Base-by-base conservation (phyloP, 2,113 vertebrate species). In the Forbesichthys papilliferus region DNA sequence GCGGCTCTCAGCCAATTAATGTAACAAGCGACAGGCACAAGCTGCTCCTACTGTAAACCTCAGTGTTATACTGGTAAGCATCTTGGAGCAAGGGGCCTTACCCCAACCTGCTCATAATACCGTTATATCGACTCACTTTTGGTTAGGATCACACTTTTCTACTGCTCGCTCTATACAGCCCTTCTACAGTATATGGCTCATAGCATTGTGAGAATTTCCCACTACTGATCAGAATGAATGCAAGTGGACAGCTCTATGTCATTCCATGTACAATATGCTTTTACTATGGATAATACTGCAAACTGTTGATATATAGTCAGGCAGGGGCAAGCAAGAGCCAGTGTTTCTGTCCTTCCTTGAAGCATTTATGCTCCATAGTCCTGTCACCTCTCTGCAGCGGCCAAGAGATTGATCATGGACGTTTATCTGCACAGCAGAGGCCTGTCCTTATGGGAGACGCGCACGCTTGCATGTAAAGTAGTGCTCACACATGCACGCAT, bases 381-480 rank as follows among this genome's bases (percentile, higher is more conserved):
- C 42, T 27, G 27, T 11, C 14, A 16, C 34, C 16, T 61, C 51
- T 64, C 6, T 4, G 10, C 57, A 66, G 57, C 81, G 73, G 55
- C 7, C 36, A 36, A 60, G 60, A 77, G 59, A 73, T 69, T 75
- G 73, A 84, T 78, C 69, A 79, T 68, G 8, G 27, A n/a, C 64
- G 61, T 81, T 82, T 79, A 80, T 77, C 66, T 77, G n/a, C 11
- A 60, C 36, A 76, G 36, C 51, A 63, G 47, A 69, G 70, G 27
- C 4, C 18, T 65, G 51, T 61, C 59, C 81, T 64, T 57, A 62
- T 61, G 73, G 73, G 64, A 74, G 52, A 64, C 48, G 71, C 64
- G 10, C 64, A 16, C 33, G 11, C 55, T 69, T 63, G 64, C 64
- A 70, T 55, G 36, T 64, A 20, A 63, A 70, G 69, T 47, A 71